Evolutionary conservation across 2,113 vertebrate species (phyloP), one percentile per base, ranked within the genome.

Genomic region (Butorides virescens): DNA sequence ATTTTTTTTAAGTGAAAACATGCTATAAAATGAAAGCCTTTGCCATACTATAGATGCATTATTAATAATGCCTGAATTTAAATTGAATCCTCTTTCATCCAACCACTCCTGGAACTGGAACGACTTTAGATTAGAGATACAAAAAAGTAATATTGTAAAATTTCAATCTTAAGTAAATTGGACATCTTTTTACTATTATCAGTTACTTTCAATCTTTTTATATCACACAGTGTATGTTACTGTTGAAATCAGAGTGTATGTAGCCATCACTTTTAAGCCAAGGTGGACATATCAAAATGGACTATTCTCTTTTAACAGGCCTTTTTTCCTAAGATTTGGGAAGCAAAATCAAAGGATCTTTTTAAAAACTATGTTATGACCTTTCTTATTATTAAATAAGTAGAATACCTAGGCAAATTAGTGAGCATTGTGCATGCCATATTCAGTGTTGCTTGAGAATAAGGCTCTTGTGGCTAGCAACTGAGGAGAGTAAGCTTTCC

Each of bases 81-180:
- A 97, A 93, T 92, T 85, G 49, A 85, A 93, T 96, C 66, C 56
- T 49, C 55, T 65, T 67, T 94, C 79, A 58, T 26, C 32, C 7
- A 92, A 65, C 67, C 52, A 70, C 7, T 87, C 26, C 22, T 83
- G 30, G 66, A 96, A 88, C 15, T 70, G 15, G 87, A 96, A 63
- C 61, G 36, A 88, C 83, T 97, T 97, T 96, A 80, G 30, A 92
- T 89, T 88, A 95, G 30, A 85, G 46, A 39, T 66, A 80, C 52
- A 92, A 91, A 89, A 90, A 95, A 44, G 92, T 6, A 44, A 52
- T 56, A 44, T 19, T 47, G 8, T 88, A 88, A 94, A 83, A 84
- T 94, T 94, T 90, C 68, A 84, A 25, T 61, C 25, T n/a, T 78
- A 70, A 91, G 59, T 94, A 88, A 74, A 72, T 80, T 89, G 49